Evolutionary conservation across 2,888 invertebrate genomes (phyloP).

Genomic region (Epiblema foenella): DNA sequence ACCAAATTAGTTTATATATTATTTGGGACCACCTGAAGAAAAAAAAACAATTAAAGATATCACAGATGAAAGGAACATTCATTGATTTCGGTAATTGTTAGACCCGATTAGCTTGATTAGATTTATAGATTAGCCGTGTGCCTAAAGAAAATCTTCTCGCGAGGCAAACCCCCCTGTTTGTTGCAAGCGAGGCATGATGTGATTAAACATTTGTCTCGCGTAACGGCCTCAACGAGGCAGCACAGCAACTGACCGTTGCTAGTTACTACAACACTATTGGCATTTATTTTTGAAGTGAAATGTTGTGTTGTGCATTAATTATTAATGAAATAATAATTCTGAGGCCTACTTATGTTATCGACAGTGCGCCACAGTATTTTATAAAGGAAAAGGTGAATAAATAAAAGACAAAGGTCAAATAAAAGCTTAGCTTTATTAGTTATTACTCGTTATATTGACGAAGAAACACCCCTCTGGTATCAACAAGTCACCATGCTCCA

Average conservation of each 20-base stretch:
- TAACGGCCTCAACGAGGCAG: neutral
- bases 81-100: too few species aligned
- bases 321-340: neutral
- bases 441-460: slow-evolving; percentile 90
- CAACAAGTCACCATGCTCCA: slow-evolving; percentile 79
- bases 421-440: slow-evolving; percentile 92
- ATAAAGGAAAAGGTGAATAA: slow-evolving; percentile 51
- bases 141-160: neutral
- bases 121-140: neutral
- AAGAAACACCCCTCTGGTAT: slow-evolving; percentile 84
- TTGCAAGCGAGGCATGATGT: neutral
- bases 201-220: neutral
- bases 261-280: too few species aligned
- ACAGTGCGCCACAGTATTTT: neutral
- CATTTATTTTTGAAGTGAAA: too few species aligned
- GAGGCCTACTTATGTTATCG: neutral
- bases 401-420: slow-evolving; percentile 83
- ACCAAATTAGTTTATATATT: too few species aligned
- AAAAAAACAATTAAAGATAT: too few species aligned
- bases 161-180: neutral
- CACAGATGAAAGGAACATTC: too few species aligned
- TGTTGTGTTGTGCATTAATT: neutral
- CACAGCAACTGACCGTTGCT: neutral
- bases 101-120: too few species aligned
- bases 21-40: too few species aligned